Base-by-base conservation (phyloP, 1,140 invertebrate genomes). In the Caligus rogercresseyi region DNA sequence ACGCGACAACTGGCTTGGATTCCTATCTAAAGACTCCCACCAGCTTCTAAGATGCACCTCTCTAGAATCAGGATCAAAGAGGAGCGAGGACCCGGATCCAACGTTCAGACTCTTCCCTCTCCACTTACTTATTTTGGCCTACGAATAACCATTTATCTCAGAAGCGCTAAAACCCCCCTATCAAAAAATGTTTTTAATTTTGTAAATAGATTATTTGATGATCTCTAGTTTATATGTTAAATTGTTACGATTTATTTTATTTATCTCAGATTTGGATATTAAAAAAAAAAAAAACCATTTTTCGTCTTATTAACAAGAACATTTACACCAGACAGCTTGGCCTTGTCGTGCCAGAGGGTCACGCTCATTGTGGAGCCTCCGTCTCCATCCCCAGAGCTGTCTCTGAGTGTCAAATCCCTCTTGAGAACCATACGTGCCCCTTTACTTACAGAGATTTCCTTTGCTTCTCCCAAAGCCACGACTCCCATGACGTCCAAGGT, bases 21-120 rank as follows among this genome's bases (percentile, higher is more conserved):
- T n/a, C n/a, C n/a, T n/a, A n/a, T 43, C 7, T 43, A n/a, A 43
- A 2, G 57, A 2, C 7, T 25, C n/a, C 20, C 21, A 60, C 23
- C 23, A n/a, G n/a, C n/a, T n/a, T n/a, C n/a, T n/a, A n/a, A n/a
- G n/a, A n/a, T n/a, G n/a, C n/a, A n/a, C n/a, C n/a, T n/a, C n/a
- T n/a, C n/a, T n/a, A n/a, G n/a, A 4, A n/a, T 60, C 57, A n/a
- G 24, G 24, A 19, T 60, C 57, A 53, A 60, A 7, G 26, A 25
- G 16, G 3, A 60, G 11, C 51, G 24, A 15, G 18, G 24, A 26
- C 2, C 26, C 26, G 20, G 25, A 60, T 24, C 20, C 21, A n/a
- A 3, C 11, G n/a, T 26, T 60, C 15, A 60, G 20, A 19, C 20
- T 24, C 26, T 60, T 60, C 3, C 57, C 57, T 24, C 51, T 60